phyloP scores from a whole-genome alignment of 2,113 vertebrate genomes.

The Mormyrus iriodes region DNA sequence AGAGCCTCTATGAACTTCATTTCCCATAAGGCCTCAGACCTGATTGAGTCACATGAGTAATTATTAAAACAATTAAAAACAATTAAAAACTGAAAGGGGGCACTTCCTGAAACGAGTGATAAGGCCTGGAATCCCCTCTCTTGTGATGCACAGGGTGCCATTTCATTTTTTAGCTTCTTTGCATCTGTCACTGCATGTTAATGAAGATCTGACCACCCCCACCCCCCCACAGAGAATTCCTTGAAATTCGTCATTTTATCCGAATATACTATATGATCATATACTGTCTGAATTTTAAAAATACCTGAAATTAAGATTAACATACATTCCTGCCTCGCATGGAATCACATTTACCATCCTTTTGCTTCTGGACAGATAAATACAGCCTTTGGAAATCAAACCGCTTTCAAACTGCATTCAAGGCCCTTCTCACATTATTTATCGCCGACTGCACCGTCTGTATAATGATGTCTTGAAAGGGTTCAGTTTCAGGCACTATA shows the following conservation, averaged over 20 bases:
- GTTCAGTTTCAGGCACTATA: background rate
- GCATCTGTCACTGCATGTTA: background rate
- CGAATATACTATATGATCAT: background rate
- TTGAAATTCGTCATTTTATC: background rate
- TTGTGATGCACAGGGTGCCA: background rate
- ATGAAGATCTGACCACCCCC: background rate
- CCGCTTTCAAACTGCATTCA: slow-evolving; percentile 19
- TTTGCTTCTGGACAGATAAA: slow-evolving; percentile 12
- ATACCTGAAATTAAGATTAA: slow-evolving; percentile 6
- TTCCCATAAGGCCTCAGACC: background rate
- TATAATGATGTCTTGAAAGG: background rate
- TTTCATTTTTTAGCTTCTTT: background rate
- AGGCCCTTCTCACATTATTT: slow-evolving; percentile 4
- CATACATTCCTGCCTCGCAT: slow-evolving; percentile 5
- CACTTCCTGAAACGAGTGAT: background rate
- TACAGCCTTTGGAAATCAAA: slow-evolving; percentile 11
- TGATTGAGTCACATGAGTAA: background rate
- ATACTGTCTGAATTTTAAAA: background rate
- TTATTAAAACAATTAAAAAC: background rate
- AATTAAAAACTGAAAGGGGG: background rate
- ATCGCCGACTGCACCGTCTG: background rate
- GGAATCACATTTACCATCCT: background rate
- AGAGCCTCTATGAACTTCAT: background rate
- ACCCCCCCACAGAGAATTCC: background rate
- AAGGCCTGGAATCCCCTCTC: background rate